phyloP scores from a whole-genome alignment of 1,140 invertebrate species.

The Rhynchophorus ferrugineus region DNA sequence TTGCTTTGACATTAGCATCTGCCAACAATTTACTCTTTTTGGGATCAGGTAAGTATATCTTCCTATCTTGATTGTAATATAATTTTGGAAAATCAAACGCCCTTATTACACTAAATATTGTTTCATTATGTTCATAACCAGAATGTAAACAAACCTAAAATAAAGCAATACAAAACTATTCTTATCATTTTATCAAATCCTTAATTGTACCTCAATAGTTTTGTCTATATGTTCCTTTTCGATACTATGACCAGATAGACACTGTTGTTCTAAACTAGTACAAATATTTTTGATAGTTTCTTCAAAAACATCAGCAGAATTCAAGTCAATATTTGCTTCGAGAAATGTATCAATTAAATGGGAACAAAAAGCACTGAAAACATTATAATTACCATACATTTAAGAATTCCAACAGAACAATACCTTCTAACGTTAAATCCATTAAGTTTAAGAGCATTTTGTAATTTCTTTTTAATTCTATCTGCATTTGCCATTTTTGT shows the following conservation, averaged over 20 bases:
- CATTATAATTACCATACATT: slow-evolving; percentile 1
- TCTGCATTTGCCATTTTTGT: slow-evolving; percentile 4
- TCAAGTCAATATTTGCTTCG: slow-evolving; percentile 35
- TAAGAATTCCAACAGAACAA: slow-evolving; percentile 19
- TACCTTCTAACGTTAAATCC: slow-evolving; percentile 46
- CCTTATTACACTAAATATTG: slow-evolving; percentile 72
- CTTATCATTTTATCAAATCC: not conserved
- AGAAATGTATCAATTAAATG: slow-evolving; percentile 51
- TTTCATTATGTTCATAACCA: slow-evolving; percentile 67
- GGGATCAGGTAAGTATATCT: slow-evolving; percentile 63
- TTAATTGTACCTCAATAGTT: slow-evolving; percentile 56
- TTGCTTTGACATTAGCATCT: slow-evolving; percentile 61
- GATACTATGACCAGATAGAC: slow-evolving; percentile 60
- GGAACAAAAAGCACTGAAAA: slow-evolving; percentile 52
- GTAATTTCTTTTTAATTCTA: slow-evolving; percentile 40
- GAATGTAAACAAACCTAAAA: slow-evolving; percentile 59
- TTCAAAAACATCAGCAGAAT: slow-evolving; percentile 47
- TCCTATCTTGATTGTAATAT: slow-evolving; percentile 65
- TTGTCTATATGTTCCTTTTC: slow-evolving; percentile 62
- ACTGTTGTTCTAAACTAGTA: slow-evolving; percentile 64
- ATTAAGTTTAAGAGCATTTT: slow-evolving; percentile 46
- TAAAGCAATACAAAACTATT: too few relatives aligned
- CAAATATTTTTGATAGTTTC: slow-evolving; percentile 55
- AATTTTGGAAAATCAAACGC: slow-evolving; percentile 74
- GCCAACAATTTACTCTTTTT: slow-evolving; percentile 51